Conservation (phyloP, 2,113 vertebrate species). For the Myiagra hebetior region DNA sequence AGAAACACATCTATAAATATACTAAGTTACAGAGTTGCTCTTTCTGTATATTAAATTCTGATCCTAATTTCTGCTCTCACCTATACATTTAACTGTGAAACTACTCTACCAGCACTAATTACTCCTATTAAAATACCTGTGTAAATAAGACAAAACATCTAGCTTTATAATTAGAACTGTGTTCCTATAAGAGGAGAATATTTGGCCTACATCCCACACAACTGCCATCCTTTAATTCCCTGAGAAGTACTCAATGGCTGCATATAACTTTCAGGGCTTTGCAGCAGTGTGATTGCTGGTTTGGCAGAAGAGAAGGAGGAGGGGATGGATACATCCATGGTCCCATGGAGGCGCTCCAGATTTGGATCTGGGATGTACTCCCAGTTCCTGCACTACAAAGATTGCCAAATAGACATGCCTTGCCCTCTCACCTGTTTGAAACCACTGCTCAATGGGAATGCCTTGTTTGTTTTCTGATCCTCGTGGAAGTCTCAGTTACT, state of each 20-base stretch:
- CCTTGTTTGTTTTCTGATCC: not conserved
- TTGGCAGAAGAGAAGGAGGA: not conserved
- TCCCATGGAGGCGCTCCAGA: not conserved
- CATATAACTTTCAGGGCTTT: not conserved
- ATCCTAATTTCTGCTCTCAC: not conserved
- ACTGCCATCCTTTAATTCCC: not conserved
- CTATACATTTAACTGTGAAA: not conserved
- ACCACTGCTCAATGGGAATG: not conserved
- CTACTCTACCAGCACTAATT: not conserved
- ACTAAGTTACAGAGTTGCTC: conserved; percentile 23
- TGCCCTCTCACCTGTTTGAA: not conserved
- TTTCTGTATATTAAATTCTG: conserved; percentile 23
- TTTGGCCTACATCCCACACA: not conserved
- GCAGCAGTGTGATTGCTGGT: not conserved
- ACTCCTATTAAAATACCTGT: not conserved
- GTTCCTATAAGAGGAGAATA: not conserved
- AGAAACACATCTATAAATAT: conserved; percentile 18
- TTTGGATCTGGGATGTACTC: not conserved
- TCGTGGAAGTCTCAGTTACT: not conserved
- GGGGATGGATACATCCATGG: not conserved
- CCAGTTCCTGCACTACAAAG: not conserved
- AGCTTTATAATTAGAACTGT: not conserved
- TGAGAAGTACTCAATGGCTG: not conserved
- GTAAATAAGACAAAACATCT: not conserved
- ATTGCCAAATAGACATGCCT: not conserved